A percentile compares a stretch with the other conserved stretches of the same genome.
These are phyloP conservation scores for Dolichopus griseipennis DNA, from an alignment of 2,888 invertebrate genomes.

Conservation along the genomic window DNA sequence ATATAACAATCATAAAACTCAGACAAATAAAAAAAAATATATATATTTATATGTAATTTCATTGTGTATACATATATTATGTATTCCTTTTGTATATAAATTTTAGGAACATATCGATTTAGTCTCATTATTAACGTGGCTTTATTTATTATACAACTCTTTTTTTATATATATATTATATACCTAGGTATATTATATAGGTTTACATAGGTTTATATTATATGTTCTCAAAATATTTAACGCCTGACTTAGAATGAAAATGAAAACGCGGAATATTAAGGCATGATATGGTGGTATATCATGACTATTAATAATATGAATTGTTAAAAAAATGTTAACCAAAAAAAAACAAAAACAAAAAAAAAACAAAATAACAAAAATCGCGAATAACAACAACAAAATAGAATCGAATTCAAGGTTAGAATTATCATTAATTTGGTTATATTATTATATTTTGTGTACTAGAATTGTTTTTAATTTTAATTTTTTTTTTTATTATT, in stretches of 20 bases:
- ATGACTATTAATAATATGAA: neutral
- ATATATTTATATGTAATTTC: too few species aligned
- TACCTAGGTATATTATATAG: neutral
- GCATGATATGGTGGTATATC: neutral
- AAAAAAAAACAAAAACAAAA: neutral
- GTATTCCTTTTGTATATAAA: too few species aligned
- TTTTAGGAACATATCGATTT: too few species aligned
- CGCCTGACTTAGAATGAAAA: slow-evolving; percentile 6
- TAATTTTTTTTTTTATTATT: neutral
- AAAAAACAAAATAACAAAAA: neutral
- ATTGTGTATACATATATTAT: too few species aligned
- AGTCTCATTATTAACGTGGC: too few species aligned
- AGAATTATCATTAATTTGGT: slow-evolving; percentile 6
- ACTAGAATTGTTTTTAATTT: neutral
- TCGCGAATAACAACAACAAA: neutral
- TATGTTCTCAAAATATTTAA: neutral
- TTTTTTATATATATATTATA: too few species aligned
- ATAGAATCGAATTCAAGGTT: slow-evolving; percentile 6
- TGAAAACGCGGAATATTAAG: neutral
- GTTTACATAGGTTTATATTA: neutral
- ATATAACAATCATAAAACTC: too few species aligned
- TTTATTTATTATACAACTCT: too few species aligned
- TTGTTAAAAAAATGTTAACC: neutral
- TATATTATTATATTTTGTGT: neutral
- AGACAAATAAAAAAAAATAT: too few species aligned